Evolutionary conservation across 1,140 invertebrate genomes (phyloP).

Genomic region (Apis dorsata): DNA sequence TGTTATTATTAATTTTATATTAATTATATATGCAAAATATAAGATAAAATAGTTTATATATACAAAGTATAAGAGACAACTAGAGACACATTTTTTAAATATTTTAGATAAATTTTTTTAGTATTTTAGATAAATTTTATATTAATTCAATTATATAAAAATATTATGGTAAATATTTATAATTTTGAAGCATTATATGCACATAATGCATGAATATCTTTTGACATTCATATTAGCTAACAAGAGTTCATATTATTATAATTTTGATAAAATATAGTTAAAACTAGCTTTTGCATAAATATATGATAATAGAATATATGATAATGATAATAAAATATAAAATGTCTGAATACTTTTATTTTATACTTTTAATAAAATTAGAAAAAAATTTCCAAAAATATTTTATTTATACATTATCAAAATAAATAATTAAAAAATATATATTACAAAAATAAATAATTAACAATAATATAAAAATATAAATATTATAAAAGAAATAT

Average conservation of each 20-base stretch:
- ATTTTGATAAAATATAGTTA: not conserved
- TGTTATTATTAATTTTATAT: too few relatives aligned
- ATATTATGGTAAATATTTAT: not conserved
- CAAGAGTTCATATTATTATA: not conserved
- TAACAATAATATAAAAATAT: not conserved
- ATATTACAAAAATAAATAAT: not conserved
- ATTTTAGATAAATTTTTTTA: too few relatives aligned
- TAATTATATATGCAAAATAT: too few relatives aligned
- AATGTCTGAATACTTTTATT: slow-evolving; percentile 4
- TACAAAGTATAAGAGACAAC: too few relatives aligned
- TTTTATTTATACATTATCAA: not conserved
- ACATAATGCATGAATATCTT: not conserved
- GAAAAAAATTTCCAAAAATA: not conserved
- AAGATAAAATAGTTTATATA: too few relatives aligned
- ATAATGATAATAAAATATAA: not conserved
- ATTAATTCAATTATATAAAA: not conserved
- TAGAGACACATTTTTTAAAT: too few relatives aligned
- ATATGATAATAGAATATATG: not conserved
- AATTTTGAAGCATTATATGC: not conserved
- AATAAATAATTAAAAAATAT: not conserved
- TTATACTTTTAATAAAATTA: not conserved
- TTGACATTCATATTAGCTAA: not conserved
- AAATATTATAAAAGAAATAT: not conserved
- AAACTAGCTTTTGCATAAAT: not conserved
- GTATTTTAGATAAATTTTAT: too few relatives aligned